Percentiles rank a stretch among this genome's conserved stretches.
These are phyloP conservation scores for Notiomystis cincta DNA, from an alignment of 2,113 vertebrate species.

Conservation along the genomic window DNA sequence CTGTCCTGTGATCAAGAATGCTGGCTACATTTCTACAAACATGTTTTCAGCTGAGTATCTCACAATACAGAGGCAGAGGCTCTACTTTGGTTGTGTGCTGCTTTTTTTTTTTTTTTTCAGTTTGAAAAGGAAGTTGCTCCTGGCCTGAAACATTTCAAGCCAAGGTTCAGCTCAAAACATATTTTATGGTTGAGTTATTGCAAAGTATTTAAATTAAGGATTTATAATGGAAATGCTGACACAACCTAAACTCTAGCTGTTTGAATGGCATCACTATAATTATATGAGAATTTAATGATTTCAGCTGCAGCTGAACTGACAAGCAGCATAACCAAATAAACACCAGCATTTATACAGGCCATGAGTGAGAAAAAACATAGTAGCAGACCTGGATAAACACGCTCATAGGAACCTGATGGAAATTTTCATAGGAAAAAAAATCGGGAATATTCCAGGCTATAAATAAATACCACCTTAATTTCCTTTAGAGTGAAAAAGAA, in stretches of 20 bases:
- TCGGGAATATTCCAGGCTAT: neutral
- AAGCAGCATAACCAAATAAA: slow-evolving; percentile 27
- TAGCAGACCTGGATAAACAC: neutral
- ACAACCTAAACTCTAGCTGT: neutral
- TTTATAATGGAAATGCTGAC: slow-evolving; percentile 59
- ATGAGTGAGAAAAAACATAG: neutral
- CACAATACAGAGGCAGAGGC: neutral
- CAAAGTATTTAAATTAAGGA: slow-evolving; percentile 6
- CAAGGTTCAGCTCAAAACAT: neutral
- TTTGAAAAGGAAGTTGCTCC: neutral
- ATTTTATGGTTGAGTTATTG: slow-evolving; percentile 21
- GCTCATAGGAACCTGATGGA: neutral
- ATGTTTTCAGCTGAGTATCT: neutral
- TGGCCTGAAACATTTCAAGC: neutral
- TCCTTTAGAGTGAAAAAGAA: slow-evolving; percentile 22
- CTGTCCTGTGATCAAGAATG: neutral
- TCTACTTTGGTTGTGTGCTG: neutral
- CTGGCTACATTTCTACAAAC: neutral
- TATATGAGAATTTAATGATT: slow-evolving; percentile 56
- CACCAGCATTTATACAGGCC: neutral
- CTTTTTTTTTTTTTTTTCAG: neutral
- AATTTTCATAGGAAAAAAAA: neutral
- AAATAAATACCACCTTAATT: slow-evolving; percentile 20
- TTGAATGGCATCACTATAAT: slow-evolving; percentile 51
- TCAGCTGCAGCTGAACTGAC: slow-evolving; percentile 50